A percentile compares a stretch with the other conserved stretches of the same genome.
Conservation (phyloP, 2,113 vertebrate species). For the Prinia subflava region DNA sequence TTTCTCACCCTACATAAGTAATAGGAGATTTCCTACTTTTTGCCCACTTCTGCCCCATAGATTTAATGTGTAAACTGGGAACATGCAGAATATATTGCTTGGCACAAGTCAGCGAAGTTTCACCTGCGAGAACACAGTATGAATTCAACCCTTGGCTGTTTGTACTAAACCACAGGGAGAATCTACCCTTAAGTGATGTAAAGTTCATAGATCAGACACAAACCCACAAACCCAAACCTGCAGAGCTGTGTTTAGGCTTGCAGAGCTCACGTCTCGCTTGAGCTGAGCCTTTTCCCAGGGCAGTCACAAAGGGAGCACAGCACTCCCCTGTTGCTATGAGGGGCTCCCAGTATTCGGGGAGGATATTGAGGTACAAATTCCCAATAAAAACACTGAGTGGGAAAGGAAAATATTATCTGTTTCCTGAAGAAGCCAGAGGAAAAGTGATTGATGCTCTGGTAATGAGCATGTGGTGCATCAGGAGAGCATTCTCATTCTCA, state of each 20-base stretch:
- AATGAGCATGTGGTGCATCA: neutral
- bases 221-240: slow-evolving; percentile 14
- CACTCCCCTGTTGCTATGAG: neutral
- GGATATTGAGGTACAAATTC: neutral
- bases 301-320: neutral
- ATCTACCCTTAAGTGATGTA: neutral
- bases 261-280: neutral
- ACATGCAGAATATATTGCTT: slow-evolving; percentile 53
- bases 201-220: slow-evolving; percentile 30
- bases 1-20: slow-evolving; percentile 53
- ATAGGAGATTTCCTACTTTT: slow-evolving; percentile 68
- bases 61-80: slow-evolving; percentile 68
- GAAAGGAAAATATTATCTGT: neutral
- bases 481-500: neutral
- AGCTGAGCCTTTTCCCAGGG: neutral
- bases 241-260: neutral
- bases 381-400: neutral
- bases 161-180: slow-evolving; percentile 46
- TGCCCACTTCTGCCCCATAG: slow-evolving; percentile 49
- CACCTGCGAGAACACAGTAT: slow-evolving; percentile 55
- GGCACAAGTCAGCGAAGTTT: slow-evolving; percentile 58
- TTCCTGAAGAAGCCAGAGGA: neutral
- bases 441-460: neutral
- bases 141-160: slow-evolving; percentile 47
- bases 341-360: neutral